Base-by-base conservation (phyloP, 2,113 vertebrate genomes). In the Agelaius phoeniceus region DNA sequence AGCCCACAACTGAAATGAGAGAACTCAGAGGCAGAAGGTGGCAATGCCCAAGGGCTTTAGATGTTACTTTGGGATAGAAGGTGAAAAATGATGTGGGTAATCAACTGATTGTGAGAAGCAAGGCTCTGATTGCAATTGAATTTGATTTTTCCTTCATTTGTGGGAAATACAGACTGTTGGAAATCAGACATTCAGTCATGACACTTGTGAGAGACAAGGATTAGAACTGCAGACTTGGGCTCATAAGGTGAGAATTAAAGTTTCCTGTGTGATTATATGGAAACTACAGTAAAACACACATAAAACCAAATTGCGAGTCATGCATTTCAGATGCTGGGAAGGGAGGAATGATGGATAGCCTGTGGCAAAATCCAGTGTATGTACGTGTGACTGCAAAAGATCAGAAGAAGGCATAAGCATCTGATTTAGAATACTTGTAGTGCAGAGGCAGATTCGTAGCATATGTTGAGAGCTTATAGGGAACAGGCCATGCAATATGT, bases 201-300 rank as follows among this genome's bases (percentile, higher is more conserved):
- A 78, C n/a, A 49, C 65, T 72, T 90, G 20, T 58, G 66, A 81
- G 89, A 76, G 57, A 57, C 35, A 21, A 67, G 39, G 22, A 46
- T 90, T 86, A 73, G 57, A 82, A 30, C 23, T 65, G 74, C 76
- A 84, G 54, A 54, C 88, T 82, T 73, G 63, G 77, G 54, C 76
- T 92, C 86, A 72, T 90, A 89, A 94, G 46, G 86, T 89, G 93
- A 96, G 96, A 96, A 96, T 95, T 93, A 84, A 87, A 69, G 92
- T 72, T 93, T 90, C 69, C 69, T 89, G 61, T 84, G 52, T 83
- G 72, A 93, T 96, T 95, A 87, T 72, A 82, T 92, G 83, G 95
- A 96, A 96, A 95, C 61, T 92, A 69, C 71, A 89, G 76, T 94
- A 94, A 96, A 95, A 95, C 72, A 90, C 57, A 68, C 61, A 37